phyloP scores from a whole-genome alignment of 2,888 invertebrate species.

The Oligia strigilis region DNA sequence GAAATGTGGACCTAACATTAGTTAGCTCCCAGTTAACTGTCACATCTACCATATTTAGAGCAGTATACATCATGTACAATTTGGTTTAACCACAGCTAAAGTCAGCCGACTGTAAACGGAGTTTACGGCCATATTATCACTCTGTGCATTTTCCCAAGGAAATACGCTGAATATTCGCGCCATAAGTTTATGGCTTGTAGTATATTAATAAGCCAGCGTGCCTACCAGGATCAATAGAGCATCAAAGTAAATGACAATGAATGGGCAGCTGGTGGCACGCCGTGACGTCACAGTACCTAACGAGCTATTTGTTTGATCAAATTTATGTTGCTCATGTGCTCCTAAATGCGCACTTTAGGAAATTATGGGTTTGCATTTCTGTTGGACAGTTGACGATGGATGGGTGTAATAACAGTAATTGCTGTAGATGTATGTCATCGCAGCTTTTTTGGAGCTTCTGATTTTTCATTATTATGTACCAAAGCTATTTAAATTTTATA shows the following conservation, averaged over 20 bases:
- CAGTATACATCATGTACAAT: conserved; percentile 13
- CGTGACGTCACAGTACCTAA: conserved; percentile 61
- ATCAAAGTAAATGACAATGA: conserved; percentile 85
- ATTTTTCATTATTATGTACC: conserved; percentile 8
- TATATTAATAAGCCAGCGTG: conserved; percentile 73
- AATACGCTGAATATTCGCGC: conserved; percentile 58
- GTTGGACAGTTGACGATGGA: conserved; percentile 57
- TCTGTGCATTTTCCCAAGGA: conserved; percentile 50
- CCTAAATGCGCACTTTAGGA: conserved; percentile 61
- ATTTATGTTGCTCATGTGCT: conserved; percentile 67
- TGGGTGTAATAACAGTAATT: conserved; percentile 57
- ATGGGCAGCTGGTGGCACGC: conserved; percentile 72
- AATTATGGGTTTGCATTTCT: conserved; percentile 64
- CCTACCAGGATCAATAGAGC: conserved; percentile 81
- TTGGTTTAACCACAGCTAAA: conserved; percentile 13
- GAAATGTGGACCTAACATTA: conserved; percentile 14
- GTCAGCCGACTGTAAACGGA: conserved; percentile 23
- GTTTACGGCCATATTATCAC: conserved; percentile 23
- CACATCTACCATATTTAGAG: conserved; percentile 22
- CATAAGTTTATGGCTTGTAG: conserved; percentile 72
- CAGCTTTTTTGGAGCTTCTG: conserved; percentile 12
- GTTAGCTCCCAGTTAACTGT: conserved; percentile 21
- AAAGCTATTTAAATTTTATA: not conserved
- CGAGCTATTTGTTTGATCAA: conserved; percentile 69
- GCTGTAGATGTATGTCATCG: conserved; percentile 38